Base-by-base conservation (phyloP, 2,797 vertebrate genomes). In the Hydrophis major region DNA sequence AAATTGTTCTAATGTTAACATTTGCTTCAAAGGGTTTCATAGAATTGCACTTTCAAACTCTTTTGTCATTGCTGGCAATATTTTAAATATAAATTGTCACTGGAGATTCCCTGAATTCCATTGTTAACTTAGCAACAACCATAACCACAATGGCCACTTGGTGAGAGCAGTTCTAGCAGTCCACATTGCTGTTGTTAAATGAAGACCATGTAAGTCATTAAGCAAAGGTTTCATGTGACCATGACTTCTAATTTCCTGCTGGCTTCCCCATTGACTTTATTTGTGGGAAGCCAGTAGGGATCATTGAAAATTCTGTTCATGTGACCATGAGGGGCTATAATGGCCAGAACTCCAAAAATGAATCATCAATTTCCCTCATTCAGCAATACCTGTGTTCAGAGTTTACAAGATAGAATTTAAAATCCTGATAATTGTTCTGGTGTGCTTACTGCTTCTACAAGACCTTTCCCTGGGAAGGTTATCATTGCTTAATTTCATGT, bases 401-500 rank as follows among this genome's bases (percentile, higher is more conserved):
- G 69, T 78, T 78, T 42, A 22, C 32, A 42, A 78, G 42, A 42
- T 10, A 78, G 16, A 74, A 42, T 78, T 78, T 42, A 78, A 42
- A 78, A 78, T 42, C 69, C 69, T 78, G 7, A 42, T 78, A 78
- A 78, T 22, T 59, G 91, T 53, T 37, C 55, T 87, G 28, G 94
- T 78, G 11, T 14, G 47, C 57, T 0, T 63, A 66, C 86, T 94
- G 59, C 86, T 60, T 86, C 3, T 32, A 0, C 0, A 25, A 92
- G 1, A 53, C 90, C 92, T 53, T 60, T 12, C 61, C 87, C 27
- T 6, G 25, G 2, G n/a, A 89, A 88, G 18, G 42, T 88, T 87
- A 87, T 69, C 87, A 60, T 87, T 61, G 32, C 42, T 89, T 78
- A 78, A 88, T 92, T 60, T 87, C 66, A 93, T 53, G 63, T 88